Conservation (phyloP, 1,140 invertebrate species). For the Drosophila pseudoananassae region DNA sequence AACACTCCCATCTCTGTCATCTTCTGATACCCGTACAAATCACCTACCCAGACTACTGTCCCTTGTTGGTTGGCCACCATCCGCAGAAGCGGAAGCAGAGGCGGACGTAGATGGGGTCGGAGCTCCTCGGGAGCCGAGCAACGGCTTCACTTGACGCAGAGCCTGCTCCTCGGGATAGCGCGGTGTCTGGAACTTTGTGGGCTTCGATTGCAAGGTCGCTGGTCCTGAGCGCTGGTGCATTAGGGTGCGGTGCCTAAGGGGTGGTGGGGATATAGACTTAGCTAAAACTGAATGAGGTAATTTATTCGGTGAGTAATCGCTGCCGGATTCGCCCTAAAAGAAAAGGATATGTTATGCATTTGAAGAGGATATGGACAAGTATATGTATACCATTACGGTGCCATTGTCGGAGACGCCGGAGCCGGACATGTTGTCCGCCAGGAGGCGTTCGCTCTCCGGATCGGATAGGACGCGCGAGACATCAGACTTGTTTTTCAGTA, state of each 20-base stretch:
- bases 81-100: constrained; percentile 35
- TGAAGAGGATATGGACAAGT: fast-evolving
- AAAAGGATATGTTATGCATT: neutral
- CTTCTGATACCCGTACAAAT: neutral
- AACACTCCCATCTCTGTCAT: neutral
- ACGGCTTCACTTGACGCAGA: constrained; percentile 74
- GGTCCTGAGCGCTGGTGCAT: constrained; percentile 83
- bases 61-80: constrained; percentile 69
- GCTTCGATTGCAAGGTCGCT: constrained; percentile 77
- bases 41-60: constrained; percentile 83
- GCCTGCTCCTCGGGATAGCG: constrained; percentile 83
- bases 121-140: constrained; percentile 53
- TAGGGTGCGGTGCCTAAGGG: constrained; percentile 82
- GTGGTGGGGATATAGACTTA: constrained; percentile 84
- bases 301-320: constrained; percentile 85
- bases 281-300: constrained; percentile 84
- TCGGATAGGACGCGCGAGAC: constrained; percentile 85
- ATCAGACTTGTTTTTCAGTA: constrained; percentile 91
- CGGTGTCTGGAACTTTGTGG: constrained; percentile 82
- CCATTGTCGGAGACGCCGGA: constrained; percentile 85
- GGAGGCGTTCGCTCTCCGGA: constrained; percentile 91
- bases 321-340: constrained; percentile 81
- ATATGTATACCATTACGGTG: constrained; percentile 75
- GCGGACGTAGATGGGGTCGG: constrained; percentile 18
- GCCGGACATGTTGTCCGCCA: constrained; percentile 87